Base-by-base conservation (phyloP, 2,113 vertebrate genomes). In the Scolopax mira region DNA sequence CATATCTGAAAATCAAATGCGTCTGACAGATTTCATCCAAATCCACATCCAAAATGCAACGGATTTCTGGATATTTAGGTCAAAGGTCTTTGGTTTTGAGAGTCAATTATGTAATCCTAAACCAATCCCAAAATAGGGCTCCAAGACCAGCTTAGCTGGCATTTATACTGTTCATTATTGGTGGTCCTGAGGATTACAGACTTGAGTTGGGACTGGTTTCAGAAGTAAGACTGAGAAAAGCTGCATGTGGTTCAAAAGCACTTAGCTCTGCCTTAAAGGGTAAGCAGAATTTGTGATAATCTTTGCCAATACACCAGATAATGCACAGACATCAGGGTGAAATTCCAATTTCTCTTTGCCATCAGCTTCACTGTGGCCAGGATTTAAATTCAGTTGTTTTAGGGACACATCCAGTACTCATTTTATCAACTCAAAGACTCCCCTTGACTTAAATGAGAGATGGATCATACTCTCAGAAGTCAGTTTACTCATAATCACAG, bases 361-460 rank as follows among this genome's bases (percentile, higher is more conserved):
- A 31, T 85, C 66, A 61, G 61, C 55, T 94, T 79, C 61, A 39
- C 37, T 54, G 72, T 81, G 84, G 52, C 57, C 86, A 88, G 35
- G 44, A 79, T 83, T 80, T 78, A 90, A 96, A 80, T 25, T 25
- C 44, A 39, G 65, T 71, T 95, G n/a, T 93, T 94, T 93, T 93
- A 96, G 79, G 90, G 89, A 74, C 31, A 62, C 6, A 61, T 88
- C 72, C 91, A 92, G 65, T 48, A 52, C 10, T 83, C 17, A 64
- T 88, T 96, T 84, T 78, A 79, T 78, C 82, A 79, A 51, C 44
- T 62, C 54, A 80, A 48, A 95, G 54, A 35, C 44, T 86, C 90
- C 44, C 33, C 86, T 44, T 80, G 46, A 78, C 24, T 88, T 72
- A 54, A 54, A 71, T 18, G 73, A 33, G 49, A 79, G 62, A 51